These are phyloP conservation scores for Sussaba pulchella DNA, from an alignment of 2,888 invertebrate genomes.

Conservation along the genomic window DNA sequence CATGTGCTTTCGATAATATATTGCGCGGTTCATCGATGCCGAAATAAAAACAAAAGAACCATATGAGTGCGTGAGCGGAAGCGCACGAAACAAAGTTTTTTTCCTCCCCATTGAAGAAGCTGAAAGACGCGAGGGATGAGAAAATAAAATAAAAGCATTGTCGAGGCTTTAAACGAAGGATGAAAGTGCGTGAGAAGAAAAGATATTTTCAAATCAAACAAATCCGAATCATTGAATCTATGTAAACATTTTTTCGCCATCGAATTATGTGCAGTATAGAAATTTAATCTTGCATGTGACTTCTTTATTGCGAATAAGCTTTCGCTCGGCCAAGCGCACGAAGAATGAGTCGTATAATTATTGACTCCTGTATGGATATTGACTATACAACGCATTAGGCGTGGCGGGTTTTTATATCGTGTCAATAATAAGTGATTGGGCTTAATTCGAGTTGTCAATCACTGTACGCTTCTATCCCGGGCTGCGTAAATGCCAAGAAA, in stretches of 20 bases:
- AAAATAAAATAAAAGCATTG: constrained; percentile 10
- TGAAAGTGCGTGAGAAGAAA: neutral
- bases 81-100: constrained; percentile 3
- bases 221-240: constrained; percentile 19
- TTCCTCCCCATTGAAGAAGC: neutral
- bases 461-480: neutral
- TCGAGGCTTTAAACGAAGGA: neutral
- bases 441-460: neutral
- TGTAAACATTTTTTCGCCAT: constrained; percentile 13
- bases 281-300: constrained; percentile 15
- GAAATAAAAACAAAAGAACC: constrained; percentile 23
- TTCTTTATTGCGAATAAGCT: neutral
- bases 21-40: constrained; percentile 29
- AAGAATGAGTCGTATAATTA: neutral
- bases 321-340: neutral
- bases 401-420: neutral
- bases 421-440: neutral
- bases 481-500: neutral
- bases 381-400: neutral
- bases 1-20: too few species aligned
- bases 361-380: neutral
- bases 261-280: constrained; percentile 33
- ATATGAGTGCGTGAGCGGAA: constrained; percentile 20
- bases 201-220: constrained; percentile 1
- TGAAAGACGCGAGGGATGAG: neutral